Base-by-base conservation (phyloP, 2,797 vertebrate species). In the Hoplostethus mediterraneus region DNA sequence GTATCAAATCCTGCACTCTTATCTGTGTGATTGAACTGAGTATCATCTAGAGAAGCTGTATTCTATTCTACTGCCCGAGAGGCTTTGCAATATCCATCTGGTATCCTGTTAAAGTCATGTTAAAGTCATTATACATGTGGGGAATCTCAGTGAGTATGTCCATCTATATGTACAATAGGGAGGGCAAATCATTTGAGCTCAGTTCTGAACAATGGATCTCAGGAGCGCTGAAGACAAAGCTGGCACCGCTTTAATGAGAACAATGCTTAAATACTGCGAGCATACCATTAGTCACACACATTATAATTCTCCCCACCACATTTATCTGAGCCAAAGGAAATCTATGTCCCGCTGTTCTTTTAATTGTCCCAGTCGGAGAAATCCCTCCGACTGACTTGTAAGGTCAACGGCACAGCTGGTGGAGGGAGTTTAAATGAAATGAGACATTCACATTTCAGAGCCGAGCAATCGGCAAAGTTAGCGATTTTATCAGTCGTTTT, bases 281-380 rank as follows among this genome's bases (percentile, higher is more conserved):
- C 58, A 58, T 75, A 71, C 65, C 73, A 88, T 86, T 87, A 87
- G 82, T 86, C 81, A 85, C 81, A 81, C 81, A 85, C 71, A 85
- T 85, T 86, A 83, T 81, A 80, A 84, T 84, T 82, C 80, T 76
- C 63, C 80, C 67, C 47, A 78, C 77, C 75, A 79, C 81, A 80
- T 88, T 86, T 82, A 82, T 81, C 63, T 57, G 74, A 82, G 85
- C 73, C 75, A 76, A 74, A 5, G 57, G 61, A 79, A 90, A 89
- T 89, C 83, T 83, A 78, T 82, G 84, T 79, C 82, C 85, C 2
- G 79, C 84, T 86, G 81, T 84, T 84, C 74, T 82, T 80, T 87
- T 85, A 87, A 89, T 87, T 89, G 82, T 76, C 62, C 53, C 17
- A 59, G 69, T 72, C n/a, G 9, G 61, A 75, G 65, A 84, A 63